Conservation (phyloP, 1,140 invertebrate species). For the Lepidurus apus region DNA sequence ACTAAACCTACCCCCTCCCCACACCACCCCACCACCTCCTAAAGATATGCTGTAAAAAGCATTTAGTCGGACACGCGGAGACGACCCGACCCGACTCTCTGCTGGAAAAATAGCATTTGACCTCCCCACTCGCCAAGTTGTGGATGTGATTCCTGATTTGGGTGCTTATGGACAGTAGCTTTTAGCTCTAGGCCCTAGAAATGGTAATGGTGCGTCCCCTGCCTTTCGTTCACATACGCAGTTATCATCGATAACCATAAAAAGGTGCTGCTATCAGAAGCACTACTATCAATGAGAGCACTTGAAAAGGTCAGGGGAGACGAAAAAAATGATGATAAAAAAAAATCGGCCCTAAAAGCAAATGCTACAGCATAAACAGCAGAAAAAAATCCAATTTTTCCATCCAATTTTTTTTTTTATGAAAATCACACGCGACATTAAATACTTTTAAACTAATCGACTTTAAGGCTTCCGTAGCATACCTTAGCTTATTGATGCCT, state of each 20-base stretch:
- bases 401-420: no score
- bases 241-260: slow-evolving; percentile 22
- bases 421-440: no score
- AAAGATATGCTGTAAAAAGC: neutral
- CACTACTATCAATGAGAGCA: slow-evolving; percentile 21
- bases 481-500: no score
- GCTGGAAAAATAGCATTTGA: neutral
- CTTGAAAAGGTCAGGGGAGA: neutral
- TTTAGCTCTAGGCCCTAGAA: neutral
- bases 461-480: no score
- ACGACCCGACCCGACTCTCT: neutral
- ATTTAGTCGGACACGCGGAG: neutral
- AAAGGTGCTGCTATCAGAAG: slow-evolving; percentile 18
- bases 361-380: neutral
- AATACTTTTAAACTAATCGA: no score
- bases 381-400: no score
- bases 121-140: neutral
- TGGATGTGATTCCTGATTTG: slow-evolving; percentile 6
- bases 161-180: neutral
- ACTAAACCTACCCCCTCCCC: neutral
- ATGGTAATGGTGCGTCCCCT: neutral
- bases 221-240: neutral
- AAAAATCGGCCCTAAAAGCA: neutral
- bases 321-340: neutral
- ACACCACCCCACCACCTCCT: neutral